Evolutionary conservation across 2,113 vertebrate genomes (phyloP), one percentile per base, ranked within the genome.

Genomic region (Ageneiosus marmoratus): DNA sequence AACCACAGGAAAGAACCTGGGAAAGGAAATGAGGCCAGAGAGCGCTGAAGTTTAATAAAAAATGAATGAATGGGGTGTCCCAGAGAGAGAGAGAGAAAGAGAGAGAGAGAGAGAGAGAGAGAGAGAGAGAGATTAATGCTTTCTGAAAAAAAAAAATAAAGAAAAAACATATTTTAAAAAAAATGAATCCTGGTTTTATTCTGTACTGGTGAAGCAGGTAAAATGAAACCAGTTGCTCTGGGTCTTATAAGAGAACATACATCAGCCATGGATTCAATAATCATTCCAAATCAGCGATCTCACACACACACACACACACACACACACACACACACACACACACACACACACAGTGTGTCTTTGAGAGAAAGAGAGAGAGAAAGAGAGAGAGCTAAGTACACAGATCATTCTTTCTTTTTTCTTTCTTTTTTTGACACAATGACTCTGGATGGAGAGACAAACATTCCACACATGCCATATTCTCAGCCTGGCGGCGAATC

Each of bases 41-140:
- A 91, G 91, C 88, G 88, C 89, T 93, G 92, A 94, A 93, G 92
- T 95, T 94, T 94, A 95, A 94, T 94, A 93, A 93, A 94, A 92
- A 90, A 91, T 91, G 90, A 93, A 93, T 93, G 92, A 92, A 93
- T 92, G 92, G 92, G 91, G 93, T 94, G 92, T 94, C 92, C 90
- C 88, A 83, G 88, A 90, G 90, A 93, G 89, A 87, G 86, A 86
- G 86, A 86, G 88, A 73, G 73, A 60, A 51, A 44, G 44, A 58
- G 58, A 80, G 69, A 83, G 77, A 85, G 67, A 83, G 80, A 65
- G n/a, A 80, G 60, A 70, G 62, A 83, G 56, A 63, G 72, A 76
- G 27, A 44, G 37, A 41, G 50, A 76, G 75, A 53, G 72, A 77
- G 74, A 70, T 86, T 37, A 86, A 83, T 86, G 80, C 81, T 84